A percentile compares a stretch with the other conserved stretches of the same genome.
These are phyloP conservation scores for Talpa occidentalis DNA, from an alignment of 2,113 vertebrate genomes.

Conservation along the genomic window DNA sequence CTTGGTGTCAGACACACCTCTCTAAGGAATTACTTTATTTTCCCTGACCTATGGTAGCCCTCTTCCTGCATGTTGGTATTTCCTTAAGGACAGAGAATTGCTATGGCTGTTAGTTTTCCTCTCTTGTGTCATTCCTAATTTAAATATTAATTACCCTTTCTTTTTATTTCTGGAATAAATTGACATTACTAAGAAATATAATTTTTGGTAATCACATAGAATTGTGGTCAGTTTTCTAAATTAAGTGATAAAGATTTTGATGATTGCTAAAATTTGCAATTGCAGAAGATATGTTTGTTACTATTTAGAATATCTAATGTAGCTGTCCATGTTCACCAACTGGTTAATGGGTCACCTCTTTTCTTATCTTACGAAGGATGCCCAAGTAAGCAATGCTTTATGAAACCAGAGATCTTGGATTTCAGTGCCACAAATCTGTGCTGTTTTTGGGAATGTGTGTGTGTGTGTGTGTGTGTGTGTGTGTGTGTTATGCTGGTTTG, in stretches of 20 bases:
- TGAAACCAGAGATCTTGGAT: not conserved
- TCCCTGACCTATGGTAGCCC: not conserved
- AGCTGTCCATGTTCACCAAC: not conserved
- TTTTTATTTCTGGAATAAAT: constrained; percentile 8
- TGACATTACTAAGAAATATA: not conserved
- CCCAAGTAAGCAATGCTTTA: not conserved
- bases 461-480: too few species aligned
- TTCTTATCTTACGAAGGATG: not conserved
- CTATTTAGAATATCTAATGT: not conserved
- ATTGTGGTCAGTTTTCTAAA: not conserved
- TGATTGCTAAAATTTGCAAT: not conserved
- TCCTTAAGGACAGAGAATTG: not conserved
- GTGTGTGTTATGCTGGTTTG: too few species aligned
- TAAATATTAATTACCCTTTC: not conserved
- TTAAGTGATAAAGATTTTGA: not conserved
- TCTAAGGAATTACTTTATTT: constrained; percentile 26
- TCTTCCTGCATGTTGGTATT: not conserved
- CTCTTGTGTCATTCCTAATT: not conserved
- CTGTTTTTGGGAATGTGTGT: constrained; percentile 5
- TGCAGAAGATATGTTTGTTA: too few species aligned
- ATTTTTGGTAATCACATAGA: not conserved
- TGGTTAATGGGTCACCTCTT: not conserved
- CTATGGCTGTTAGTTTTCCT: not conserved
- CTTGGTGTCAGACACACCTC: not conserved
- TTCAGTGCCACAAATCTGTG: not conserved